These are phyloP conservation scores for Horisme vitalbata DNA, from an alignment of 2,888 invertebrate species.

Conservation along the genomic window DNA sequence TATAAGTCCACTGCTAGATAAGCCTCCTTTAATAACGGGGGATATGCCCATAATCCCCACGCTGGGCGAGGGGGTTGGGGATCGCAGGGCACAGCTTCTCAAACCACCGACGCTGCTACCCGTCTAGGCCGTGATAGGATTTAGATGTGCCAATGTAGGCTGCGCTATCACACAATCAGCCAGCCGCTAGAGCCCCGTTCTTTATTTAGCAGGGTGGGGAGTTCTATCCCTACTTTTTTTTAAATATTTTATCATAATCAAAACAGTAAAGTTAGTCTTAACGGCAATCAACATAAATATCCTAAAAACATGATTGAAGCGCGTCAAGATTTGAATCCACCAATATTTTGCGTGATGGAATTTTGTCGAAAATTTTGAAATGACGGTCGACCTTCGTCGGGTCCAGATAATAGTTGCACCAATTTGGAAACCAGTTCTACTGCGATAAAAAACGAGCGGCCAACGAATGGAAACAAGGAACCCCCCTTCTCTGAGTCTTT, in stretches of 20 bases:
- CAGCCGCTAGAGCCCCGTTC: no score
- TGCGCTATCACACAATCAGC: no score
- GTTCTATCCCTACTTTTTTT: no score
- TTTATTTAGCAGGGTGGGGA: no score
- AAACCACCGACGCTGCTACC: no score
- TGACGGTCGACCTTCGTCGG: slow-evolving; percentile 74
- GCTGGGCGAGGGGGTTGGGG: no score
- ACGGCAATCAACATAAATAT: slow-evolving; percentile 8
- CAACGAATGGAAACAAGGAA: slow-evolving; percentile 65
- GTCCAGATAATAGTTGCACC: slow-evolving; percentile 78
- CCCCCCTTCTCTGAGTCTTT: slow-evolving; percentile 58
- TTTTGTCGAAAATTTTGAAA: slow-evolving; percentile 70
- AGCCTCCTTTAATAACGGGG: no score
- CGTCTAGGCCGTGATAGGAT: no score
- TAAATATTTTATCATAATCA: not conserved
- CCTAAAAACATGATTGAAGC: slow-evolving; percentile 19
- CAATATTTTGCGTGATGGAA: slow-evolving; percentile 79
- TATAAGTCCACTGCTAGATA: no score
- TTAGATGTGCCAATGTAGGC: no score
- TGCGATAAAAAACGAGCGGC: slow-evolving; percentile 61
- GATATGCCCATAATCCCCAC: no score
- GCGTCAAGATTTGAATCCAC: slow-evolving; percentile 47
- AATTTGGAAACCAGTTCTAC: slow-evolving; percentile 77
- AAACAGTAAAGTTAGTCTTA: not conserved
- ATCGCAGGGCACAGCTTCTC: no score